Conservation (phyloP, 2,888 invertebrate genomes). For the Coelinius sp. region DNA sequence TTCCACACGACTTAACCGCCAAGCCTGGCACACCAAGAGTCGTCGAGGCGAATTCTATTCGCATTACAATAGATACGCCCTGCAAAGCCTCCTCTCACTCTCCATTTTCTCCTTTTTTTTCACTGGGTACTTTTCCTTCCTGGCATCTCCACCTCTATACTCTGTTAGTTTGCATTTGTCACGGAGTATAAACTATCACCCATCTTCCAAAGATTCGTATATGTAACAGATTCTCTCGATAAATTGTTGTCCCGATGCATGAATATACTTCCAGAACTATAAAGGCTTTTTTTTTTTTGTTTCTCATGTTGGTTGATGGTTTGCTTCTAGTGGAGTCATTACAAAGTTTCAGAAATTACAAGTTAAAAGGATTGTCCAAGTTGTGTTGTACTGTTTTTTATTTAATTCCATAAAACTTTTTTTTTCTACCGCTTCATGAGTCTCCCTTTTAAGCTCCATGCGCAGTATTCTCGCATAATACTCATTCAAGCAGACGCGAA, state of each 20-base stretch:
- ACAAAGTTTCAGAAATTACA: constrained; percentile 1
- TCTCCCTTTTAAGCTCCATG: constrained; percentile 5
- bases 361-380: background rate
- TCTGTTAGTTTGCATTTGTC: constrained; percentile 36
- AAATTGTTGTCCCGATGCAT: background rate
- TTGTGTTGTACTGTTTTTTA: background rate
- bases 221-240: background rate
- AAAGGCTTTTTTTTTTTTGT: no score
- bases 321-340: background rate
- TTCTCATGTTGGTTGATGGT: background rate
- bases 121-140: constrained; percentile 34
- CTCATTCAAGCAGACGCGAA: constrained; percentile 17
- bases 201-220: background rate
- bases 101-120: constrained; percentile 5
- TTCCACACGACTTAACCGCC: constrained; percentile 51
- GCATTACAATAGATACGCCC: constrained; percentile 45
- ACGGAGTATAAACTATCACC: constrained; percentile 28
- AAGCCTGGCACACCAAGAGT: constrained; percentile 37
- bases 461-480: constrained; percentile 4
- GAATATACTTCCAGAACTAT: background rate
- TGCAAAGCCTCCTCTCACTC: constrained; percentile 18
- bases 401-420: background rate
- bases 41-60: constrained; percentile 43
- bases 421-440: constrained; percentile 3
- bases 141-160: constrained; percentile 25